A percentile compares a stretch with the other conserved stretches of the same genome.
phyloP scores from a whole-genome alignment of 1,140 invertebrate species.

The Lordiphosa clarofinis region DNA sequence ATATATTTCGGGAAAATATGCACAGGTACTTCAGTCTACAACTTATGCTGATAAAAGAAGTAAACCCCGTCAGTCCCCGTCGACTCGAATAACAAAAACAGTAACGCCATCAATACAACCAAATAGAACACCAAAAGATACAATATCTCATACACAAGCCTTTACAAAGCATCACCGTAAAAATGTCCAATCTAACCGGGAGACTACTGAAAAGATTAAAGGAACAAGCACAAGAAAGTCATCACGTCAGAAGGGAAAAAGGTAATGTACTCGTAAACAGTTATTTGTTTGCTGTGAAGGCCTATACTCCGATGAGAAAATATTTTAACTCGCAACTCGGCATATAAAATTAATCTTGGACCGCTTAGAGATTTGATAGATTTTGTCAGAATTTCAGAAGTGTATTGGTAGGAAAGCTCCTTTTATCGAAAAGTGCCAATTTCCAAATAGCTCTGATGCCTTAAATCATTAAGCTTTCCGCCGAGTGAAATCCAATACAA shows the following conservation, averaged over 20 bases:
- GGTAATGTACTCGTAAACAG: conserved; percentile 22
- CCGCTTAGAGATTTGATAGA: too few relatives aligned
- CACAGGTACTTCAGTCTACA: conserved; percentile 29
- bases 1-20: conserved; percentile 37
- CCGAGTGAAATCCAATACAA: too few relatives aligned
- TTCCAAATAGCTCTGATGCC: too few relatives aligned
- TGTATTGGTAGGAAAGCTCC: too few relatives aligned
- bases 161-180: conserved; percentile 43
- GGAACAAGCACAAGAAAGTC: conserved; percentile 46
- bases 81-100: conserved; percentile 52
- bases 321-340: too few relatives aligned
- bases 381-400: too few relatives aligned
- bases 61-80: conserved; percentile 41
- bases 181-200: conserved; percentile 28
- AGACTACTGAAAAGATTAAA: conserved; percentile 22
- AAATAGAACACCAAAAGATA: conserved; percentile 38
- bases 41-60: conserved; percentile 41
- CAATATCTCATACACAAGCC: conserved; percentile 15
- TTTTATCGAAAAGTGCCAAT: too few relatives aligned
- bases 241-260: conserved; percentile 57
- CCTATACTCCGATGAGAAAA: too few relatives aligned
- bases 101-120: conserved; percentile 37
- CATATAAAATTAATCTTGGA: too few relatives aligned
- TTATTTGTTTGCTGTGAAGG: background rate
- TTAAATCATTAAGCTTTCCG: too few relatives aligned